Percentiles rank a stretch among this genome's conserved stretches.
phyloP scores from a whole-genome alignment of 2,113 vertebrate genomes.

The Rhinolophus sinicus region DNA sequence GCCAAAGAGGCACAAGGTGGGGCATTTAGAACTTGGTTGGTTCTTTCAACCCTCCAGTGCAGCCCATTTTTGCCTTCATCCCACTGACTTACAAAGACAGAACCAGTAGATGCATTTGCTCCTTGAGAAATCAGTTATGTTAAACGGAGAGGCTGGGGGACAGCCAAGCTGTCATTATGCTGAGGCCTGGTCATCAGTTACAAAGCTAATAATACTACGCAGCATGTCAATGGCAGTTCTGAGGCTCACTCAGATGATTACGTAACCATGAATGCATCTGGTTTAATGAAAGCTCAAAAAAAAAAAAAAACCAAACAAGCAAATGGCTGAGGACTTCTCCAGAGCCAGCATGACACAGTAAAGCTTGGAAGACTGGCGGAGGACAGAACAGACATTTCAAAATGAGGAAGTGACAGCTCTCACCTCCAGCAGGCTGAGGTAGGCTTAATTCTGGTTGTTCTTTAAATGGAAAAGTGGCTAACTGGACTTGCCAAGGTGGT shows the following conservation, averaged over 20 bases:
- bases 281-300: conserved; percentile 11
- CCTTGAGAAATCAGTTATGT: conserved; percentile 28
- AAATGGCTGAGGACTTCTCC: not conserved
- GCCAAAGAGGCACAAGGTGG: not conserved
- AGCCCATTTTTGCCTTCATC: not conserved
- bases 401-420: not conserved
- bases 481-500: accelerated
- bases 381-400: not conserved
- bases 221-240: conserved; percentile 37
- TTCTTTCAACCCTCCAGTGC: not conserved
- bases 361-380: not conserved
- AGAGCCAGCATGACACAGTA: not conserved
- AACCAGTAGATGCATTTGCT: conserved; percentile 66
- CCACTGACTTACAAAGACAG: not conserved
- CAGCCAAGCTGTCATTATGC: conserved; percentile 81
- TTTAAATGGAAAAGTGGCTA: not conserved
- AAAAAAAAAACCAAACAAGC: not conserved
- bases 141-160: conserved; percentile 38
- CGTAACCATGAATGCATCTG: not conserved
- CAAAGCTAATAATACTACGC: conserved; percentile 71
- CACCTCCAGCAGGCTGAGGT: no score
- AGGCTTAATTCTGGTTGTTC: not conserved
- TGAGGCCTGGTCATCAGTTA: conserved; percentile 78
- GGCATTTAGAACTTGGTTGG: not conserved
- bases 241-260: not conserved